These are phyloP conservation scores for Corythoichthys intestinalis DNA, from an alignment of 2,113 vertebrate genomes.

Conservation along the genomic window DNA sequence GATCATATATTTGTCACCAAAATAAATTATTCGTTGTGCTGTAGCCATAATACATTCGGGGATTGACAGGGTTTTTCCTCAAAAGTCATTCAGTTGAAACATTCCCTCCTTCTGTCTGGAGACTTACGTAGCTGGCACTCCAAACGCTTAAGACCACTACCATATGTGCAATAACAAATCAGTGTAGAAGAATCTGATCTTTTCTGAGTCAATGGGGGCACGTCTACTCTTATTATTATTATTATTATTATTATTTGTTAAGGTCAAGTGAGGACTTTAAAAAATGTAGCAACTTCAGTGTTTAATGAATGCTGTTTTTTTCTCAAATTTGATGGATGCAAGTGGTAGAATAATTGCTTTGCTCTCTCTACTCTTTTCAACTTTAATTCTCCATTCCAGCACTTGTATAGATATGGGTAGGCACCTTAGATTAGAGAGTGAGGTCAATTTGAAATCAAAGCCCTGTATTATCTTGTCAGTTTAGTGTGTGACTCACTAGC, in stretches of 20 bases:
- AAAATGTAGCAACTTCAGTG: slow-evolving; percentile 4
- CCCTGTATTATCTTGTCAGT: slow-evolving; percentile 17
- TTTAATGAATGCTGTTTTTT: neutral
- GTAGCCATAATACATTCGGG: slow-evolving; percentile 3
- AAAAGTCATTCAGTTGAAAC: slow-evolving; percentile 47
- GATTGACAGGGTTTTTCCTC: slow-evolving; percentile 57
- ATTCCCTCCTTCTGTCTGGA: slow-evolving; percentile 52
- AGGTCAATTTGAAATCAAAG: slow-evolving; percentile 8
- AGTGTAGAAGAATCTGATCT: neutral
- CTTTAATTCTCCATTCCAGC: slow-evolving; percentile 4
- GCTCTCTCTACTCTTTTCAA: neutral
- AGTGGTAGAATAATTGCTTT: neutral
- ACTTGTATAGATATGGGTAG: neutral
- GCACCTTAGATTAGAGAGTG: neutral
- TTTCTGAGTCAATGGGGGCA: slow-evolving; percentile 7
- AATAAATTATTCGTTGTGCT: too few species aligned
- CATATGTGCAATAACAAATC: slow-evolving; percentile 14
- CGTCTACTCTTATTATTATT: slow-evolving; percentile 12
- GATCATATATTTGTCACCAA: too few species aligned
- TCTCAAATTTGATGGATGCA: neutral
- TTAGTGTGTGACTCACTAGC: slow-evolving; percentile 29
- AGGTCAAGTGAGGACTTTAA: neutral
- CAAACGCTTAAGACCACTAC: slow-evolving; percentile 14
- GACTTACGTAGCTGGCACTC: slow-evolving; percentile 24
- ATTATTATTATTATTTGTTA: neutral